Evolutionary conservation across 2,113 vertebrate species (phyloP), one percentile per base, ranked within the genome.

Genomic region (Oncorhynchus keta): DNA sequence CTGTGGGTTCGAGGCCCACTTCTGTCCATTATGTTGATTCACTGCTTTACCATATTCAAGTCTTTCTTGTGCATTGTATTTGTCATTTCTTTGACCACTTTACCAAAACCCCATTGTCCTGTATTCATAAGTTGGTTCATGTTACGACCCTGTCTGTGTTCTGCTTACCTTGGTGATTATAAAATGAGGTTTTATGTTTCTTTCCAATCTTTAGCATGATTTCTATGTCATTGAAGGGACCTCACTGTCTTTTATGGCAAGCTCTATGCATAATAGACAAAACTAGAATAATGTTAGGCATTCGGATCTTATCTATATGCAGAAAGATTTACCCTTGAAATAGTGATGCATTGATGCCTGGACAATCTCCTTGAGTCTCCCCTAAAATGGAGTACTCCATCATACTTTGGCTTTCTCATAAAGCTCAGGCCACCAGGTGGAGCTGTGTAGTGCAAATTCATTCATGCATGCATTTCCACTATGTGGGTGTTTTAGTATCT

Each of bases 361-460:
- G 30, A 68, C 39, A 39, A 9, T 39, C 39, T 39, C 39, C 39
- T 39, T 11, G 30, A 35, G 32, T 68, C 32, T 68, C 16, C 32
- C 67, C 32, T 68, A 32, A 68, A 35, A 68, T n/a, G 20, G 24
- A 28, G 30, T 35, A n/a, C 8, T 35, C 49, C 24, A 20, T 13
- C 5, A 49, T 4, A 61, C 20, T 13, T 30, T 6, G 26, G 16
- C 7, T 1, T 49, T 14, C 14, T n/a, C 12, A 2, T 45, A 45
- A 45, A 11, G 39, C 8, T 45, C 9, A n/a, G 26, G 24, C 78
- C 83, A 78, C 59, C 76, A 74, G 80, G 70, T 80, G 78, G 83
- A 80, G 83, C 83, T 82, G 80, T 80, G 75, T 80, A 76, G 80
- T 67, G 68, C 77, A 76, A 24, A 64, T 70, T 39, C 9, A 65